Evolutionary conservation across 2,113 vertebrate species (phyloP).

Genomic region (Cygnus buccinator): DNA sequence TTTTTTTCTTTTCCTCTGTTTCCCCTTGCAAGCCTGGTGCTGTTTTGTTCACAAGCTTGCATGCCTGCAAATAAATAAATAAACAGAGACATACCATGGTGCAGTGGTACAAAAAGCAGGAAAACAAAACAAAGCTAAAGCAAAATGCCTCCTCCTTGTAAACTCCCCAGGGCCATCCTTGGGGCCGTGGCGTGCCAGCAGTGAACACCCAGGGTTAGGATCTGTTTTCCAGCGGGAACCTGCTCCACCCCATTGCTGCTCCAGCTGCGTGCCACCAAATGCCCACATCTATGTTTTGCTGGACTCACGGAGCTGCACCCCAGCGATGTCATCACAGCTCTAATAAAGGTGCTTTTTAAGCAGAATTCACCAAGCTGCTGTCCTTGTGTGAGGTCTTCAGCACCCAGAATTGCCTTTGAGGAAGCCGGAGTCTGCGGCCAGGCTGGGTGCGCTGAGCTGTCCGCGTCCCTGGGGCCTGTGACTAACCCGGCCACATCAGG

Average conservation of each 20-base stretch:
- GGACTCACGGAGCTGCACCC: neutral
- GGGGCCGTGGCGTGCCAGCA: neutral
- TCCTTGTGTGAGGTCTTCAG: neutral
- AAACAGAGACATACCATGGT: neutral
- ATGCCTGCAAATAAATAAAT: neutral
- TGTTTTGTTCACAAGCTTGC: neutral
- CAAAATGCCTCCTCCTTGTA: neutral
- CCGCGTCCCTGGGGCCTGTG: accelerated
- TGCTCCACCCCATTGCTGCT: neutral
- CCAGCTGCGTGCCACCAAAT: neutral
- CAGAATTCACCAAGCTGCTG: neutral
- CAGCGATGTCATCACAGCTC: neutral
- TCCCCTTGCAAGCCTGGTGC: neutral
- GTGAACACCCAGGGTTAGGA: neutral
- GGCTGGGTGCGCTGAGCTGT: accelerated
- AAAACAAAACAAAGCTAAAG: neutral
- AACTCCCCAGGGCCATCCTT: neutral
- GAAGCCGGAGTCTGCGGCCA: neutral
- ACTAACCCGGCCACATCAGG: neutral
- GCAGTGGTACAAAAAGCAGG: neutral
- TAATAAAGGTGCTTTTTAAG: neutral
- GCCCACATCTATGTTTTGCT: neutral
- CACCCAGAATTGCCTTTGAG: neutral
- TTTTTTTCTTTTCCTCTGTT: neutral
- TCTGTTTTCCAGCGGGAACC: neutral